These are phyloP conservation scores for Phalacrocorax pelagicus DNA, from an alignment of 2,113 vertebrate genomes.

Conservation along the genomic window DNA sequence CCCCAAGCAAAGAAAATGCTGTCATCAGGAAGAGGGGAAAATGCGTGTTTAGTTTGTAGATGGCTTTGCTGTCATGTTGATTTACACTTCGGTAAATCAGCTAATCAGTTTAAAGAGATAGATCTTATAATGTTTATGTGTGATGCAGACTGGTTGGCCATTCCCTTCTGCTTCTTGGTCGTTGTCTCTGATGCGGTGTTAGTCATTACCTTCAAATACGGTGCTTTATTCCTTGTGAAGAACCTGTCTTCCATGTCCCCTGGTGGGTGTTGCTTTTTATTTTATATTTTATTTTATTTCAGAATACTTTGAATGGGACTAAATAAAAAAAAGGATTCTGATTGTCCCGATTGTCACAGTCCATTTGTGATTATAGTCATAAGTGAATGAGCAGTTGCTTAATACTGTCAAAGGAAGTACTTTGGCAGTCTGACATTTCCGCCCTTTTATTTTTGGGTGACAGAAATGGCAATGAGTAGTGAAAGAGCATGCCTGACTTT, in stretches of 20 bases:
- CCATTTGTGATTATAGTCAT: neutral
- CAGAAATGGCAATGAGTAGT: neutral
- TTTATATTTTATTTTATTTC: neutral
- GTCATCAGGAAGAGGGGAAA: neutral
- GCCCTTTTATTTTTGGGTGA: neutral
- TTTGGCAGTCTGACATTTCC: neutral
- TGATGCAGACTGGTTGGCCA: neutral
- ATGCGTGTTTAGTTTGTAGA: neutral
- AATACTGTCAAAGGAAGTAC: neutral
- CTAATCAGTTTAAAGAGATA: neutral
- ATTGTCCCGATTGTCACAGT: neutral
- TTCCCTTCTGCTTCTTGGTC: neutral
- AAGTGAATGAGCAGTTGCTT: neutral
- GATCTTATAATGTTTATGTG: neutral
- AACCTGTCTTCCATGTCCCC: neutral
- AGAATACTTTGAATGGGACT: neutral
- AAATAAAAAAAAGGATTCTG: neutral
- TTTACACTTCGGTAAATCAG: neutral
- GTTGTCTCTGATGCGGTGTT: neutral
- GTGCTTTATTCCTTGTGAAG: neutral
- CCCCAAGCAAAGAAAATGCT: neutral
- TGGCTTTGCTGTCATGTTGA: neutral
- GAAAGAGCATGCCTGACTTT: neutral
- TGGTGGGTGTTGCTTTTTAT: neutral
- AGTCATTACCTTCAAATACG: neutral